Conservation (phyloP, 2,888 invertebrate genomes). For the Sphecodes monilicornis region DNA sequence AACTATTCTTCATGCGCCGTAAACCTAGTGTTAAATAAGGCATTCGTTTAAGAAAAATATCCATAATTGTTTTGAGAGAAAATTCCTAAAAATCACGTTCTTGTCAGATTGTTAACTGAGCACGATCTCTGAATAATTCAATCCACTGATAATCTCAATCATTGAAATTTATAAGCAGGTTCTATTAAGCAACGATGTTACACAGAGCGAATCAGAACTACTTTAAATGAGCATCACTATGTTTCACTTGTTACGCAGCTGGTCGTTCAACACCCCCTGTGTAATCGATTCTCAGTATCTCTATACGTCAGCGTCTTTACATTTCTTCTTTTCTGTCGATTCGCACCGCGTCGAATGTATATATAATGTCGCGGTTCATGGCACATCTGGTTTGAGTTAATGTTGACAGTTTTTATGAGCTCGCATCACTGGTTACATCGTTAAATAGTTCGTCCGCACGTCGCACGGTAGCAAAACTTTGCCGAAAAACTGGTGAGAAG, state of each 20-base stretch:
- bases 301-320: not conserved
- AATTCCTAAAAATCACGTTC: not conserved
- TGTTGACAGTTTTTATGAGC: slow-evolving; percentile 60
- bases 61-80: too few relatives aligned
- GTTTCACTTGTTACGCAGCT: slow-evolving; percentile 12
- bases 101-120: not conserved
- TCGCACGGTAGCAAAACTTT: slow-evolving; percentile 26
- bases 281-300: slow-evolving; percentile 34
- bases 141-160: not conserved
- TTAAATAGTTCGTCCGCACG: slow-evolving; percentile 40
- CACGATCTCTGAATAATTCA: not conserved
- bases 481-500: too few relatives aligned
- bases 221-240: not conserved
- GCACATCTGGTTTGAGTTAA: slow-evolving; percentile 75
- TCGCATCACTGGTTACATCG: slow-evolving; percentile 47
- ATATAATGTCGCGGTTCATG: slow-evolving; percentile 60
- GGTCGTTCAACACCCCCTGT: not conserved
- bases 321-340: slow-evolving; percentile 34
- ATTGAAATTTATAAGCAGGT: not conserved
- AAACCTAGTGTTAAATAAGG: too few relatives aligned
- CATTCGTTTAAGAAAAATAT: too few relatives aligned
- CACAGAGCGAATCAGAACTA: not conserved
- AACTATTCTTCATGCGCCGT: too few relatives aligned
- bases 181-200: too few relatives aligned
- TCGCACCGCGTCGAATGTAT: slow-evolving; percentile 31